Conservation (phyloP, 1,140 invertebrate species). For the Nephila pilipes region DNA sequence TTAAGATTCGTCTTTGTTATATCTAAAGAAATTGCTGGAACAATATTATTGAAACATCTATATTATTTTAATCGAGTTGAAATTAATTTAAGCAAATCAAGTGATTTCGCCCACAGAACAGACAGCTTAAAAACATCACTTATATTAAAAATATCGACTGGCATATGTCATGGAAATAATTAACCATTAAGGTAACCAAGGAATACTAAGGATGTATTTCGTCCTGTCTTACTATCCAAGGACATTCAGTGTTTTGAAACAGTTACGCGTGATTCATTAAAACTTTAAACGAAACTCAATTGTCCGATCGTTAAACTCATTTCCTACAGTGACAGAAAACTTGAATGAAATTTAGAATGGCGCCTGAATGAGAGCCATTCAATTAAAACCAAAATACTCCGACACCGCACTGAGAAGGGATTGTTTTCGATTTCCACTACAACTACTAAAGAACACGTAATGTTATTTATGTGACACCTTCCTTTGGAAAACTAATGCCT, state of each 20-base stretch:
- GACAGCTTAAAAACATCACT: too few relatives aligned
- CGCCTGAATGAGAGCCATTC: background rate
- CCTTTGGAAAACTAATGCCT: background rate
- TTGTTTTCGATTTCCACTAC: background rate
- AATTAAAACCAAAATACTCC: slow-evolving; percentile 21
- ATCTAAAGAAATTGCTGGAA: too few relatives aligned
- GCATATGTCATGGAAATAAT: too few relatives aligned
- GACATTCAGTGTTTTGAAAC: background rate
- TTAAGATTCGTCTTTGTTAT: too few relatives aligned
- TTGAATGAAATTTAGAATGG: background rate
- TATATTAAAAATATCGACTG: too few relatives aligned
- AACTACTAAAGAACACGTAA: background rate
- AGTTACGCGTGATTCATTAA: background rate
- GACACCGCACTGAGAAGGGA: background rate
- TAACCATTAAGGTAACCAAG: too few relatives aligned
- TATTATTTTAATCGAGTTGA: too few relatives aligned
- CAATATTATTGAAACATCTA: too few relatives aligned
- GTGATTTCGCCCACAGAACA: too few relatives aligned
- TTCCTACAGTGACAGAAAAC: background rate
- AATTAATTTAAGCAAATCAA: too few relatives aligned
- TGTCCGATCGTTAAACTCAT: background rate
- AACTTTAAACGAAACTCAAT: background rate
- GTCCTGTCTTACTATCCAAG: too few relatives aligned
- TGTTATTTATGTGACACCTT: slow-evolving; percentile 25
- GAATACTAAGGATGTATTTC: too few relatives aligned